Percentiles rank a stretch among this genome's conserved stretches.
Evolutionary conservation across 2,888 invertebrate species (phyloP).

Genomic region (Xylocampa areola): DNA sequence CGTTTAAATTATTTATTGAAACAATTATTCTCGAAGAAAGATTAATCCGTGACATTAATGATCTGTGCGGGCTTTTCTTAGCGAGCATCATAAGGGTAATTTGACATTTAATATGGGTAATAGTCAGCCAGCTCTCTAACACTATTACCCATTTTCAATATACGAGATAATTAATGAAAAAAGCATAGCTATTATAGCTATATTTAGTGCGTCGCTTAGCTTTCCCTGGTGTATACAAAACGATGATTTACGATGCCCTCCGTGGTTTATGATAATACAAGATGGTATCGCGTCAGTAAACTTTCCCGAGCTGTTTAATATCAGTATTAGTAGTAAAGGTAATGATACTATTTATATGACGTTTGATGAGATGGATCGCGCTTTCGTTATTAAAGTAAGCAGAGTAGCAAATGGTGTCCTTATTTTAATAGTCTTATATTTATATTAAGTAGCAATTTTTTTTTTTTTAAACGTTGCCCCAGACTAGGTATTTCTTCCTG

Average conservation of each 20-base stretch:
- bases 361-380: neutral
- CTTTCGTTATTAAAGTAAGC: neutral
- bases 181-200: neutral
- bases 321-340: conserved; percentile 8
- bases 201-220: conserved; percentile 8
- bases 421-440: too few relatives aligned
- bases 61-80: too few relatives aligned
- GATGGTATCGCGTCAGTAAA: conserved; percentile 25
- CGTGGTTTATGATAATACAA: conserved; percentile 33
- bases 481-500: too few relatives aligned
- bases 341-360: conserved; percentile 4
- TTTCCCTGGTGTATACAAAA: conserved; percentile 15
- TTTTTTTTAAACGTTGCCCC: too few relatives aligned
- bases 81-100: neutral
- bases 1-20: too few relatives aligned
- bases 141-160: neutral
- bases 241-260: conserved; percentile 28
- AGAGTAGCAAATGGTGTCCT: too few relatives aligned
- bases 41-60: too few relatives aligned
- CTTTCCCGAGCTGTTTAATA: conserved; percentile 33
- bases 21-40: too few relatives aligned
- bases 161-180: conserved; percentile 3
- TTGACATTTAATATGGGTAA: neutral
- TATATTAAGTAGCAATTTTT: too few relatives aligned
- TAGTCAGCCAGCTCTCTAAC: neutral